Evolutionary conservation across 2,113 vertebrate genomes (phyloP), one percentile per base, ranked within the genome.

Genomic region (Lampris incognitus): DNA sequence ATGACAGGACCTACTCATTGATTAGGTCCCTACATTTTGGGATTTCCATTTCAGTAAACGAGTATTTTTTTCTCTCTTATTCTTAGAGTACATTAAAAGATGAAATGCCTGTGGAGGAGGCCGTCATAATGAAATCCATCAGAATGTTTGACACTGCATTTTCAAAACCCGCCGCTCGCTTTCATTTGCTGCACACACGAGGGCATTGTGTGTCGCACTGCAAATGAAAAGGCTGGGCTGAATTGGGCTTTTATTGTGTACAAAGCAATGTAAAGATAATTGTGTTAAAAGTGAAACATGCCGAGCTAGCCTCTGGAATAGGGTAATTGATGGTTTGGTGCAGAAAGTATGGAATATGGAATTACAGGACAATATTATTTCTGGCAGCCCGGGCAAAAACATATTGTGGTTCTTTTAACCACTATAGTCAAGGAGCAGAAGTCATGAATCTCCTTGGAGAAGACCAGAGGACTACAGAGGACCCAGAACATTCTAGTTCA

Each of bases 281-380:
- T 79, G 63, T 77, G 72, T 54, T 71, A 49, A 55, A 85, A 66
- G 49, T 6, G 7, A 68, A 88, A 80, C 46, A 74, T 72, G 82
- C 78, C 57, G 24, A 60, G 49, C 64, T 68, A 61, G 38, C 67
- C 49, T 77, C 24, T 42, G 71, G 74, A 61, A 77, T 66, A 67
- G 74, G 60, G 74, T 85, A 74, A 90, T 73, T 82, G 69, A 82
- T 69, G 74, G 66, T 58, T 77, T 78, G 80, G 63, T 42, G 38
- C n/a, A 78, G 74, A 84, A 71, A 76, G 52, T 40, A 9, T 58
- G 38, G 82, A 71, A 79, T 77, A 83, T 82, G 59, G 24, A 62
- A 69, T 86, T 86, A 84, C 63, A 79, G 49, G 67, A 82, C 69
- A 82, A 85, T 84, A 78, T 88, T 85, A 39, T 90, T 38, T 85